These are phyloP conservation scores for Dynastes maya DNA, from an alignment of 2,888 invertebrate genomes.

Conservation along the genomic window DNA sequence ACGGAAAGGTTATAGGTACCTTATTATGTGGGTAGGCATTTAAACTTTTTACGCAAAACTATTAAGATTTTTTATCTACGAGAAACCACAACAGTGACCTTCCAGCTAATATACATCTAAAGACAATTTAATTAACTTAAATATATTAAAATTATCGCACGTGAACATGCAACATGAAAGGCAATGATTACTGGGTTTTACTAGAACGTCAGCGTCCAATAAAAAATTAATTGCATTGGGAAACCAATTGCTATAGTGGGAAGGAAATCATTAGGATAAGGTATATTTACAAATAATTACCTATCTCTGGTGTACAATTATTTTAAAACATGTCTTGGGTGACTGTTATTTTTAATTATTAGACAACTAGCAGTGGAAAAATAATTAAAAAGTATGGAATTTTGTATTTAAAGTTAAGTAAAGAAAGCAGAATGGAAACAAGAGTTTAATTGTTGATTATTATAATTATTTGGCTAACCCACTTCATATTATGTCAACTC, in stretches of 20 bases:
- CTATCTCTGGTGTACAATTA: background rate
- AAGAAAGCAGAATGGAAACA: too few species aligned
- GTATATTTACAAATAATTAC: background rate
- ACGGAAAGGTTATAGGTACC: too few species aligned
- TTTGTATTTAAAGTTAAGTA: too few species aligned
- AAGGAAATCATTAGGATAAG: background rate
- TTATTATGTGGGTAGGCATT: too few species aligned
- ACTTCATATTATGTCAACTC: too few species aligned
- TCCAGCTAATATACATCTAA: background rate
- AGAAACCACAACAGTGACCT: conserved; percentile 20
- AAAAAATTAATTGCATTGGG: conserved; percentile 9
- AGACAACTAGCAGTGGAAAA: too few species aligned
- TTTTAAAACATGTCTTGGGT: too few species aligned
- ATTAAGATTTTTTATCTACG: conserved; percentile 4
- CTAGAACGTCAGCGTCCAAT: background rate
- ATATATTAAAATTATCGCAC: conserved; percentile 7
- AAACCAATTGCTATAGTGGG: background rate
- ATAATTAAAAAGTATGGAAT: too few species aligned
- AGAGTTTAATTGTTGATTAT: too few species aligned
- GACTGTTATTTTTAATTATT: too few species aligned
- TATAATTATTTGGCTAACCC: too few species aligned
- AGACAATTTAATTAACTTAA: conserved; percentile 18
- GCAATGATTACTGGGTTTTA: conserved; percentile 8
- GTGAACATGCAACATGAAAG: background rate
- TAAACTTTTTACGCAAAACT: background rate